These are phyloP conservation scores for Drosophila rubida DNA, from an alignment of 2,888 invertebrate species.

Conservation along the genomic window DNA sequence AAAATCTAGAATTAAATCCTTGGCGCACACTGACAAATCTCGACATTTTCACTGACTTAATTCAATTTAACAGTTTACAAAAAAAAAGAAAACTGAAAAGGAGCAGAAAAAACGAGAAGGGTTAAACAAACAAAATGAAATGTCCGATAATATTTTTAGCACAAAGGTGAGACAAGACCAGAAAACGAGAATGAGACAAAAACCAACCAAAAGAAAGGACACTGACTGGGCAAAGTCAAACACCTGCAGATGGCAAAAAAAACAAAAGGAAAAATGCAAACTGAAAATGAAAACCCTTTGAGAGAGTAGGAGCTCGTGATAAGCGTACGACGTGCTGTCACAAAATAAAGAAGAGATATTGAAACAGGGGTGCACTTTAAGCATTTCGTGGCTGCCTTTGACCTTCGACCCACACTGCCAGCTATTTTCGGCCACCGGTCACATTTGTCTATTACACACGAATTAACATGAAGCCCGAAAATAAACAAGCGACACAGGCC, in stretches of 20 bases:
- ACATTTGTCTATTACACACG: slow-evolving; percentile 79
- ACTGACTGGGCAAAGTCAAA: slow-evolving; percentile 57
- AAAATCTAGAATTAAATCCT: slow-evolving; percentile 54
- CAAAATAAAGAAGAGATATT: slow-evolving; percentile 30
- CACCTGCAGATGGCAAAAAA: slow-evolving; percentile 65
- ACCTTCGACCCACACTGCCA: slow-evolving; percentile 13
- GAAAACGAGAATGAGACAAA: slow-evolving; percentile 19
- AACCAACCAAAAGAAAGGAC: slow-evolving; percentile 26
- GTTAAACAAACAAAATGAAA: slow-evolving; percentile 51
- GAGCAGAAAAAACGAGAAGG: slow-evolving; percentile 24
- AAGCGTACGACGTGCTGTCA: slow-evolving; percentile 58
- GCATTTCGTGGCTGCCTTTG: slow-evolving; percentile 14
- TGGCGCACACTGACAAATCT: slow-evolving; percentile 55
- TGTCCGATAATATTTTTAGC: slow-evolving; percentile 62
- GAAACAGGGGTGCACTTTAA: slow-evolving; percentile 30
- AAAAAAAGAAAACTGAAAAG: background rate
- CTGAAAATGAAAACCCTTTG: slow-evolving; percentile 36
- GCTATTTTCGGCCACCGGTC: slow-evolving; percentile 54
- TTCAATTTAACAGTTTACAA: slow-evolving; percentile 63
- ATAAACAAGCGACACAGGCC: slow-evolving; percentile 45
- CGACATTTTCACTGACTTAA: slow-evolving; percentile 63
- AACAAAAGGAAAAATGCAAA: slow-evolving; percentile 5
- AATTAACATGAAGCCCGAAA: slow-evolving; percentile 72
- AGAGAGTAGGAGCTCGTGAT: slow-evolving; percentile 45
- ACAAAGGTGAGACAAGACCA: slow-evolving; percentile 25